Evolutionary conservation across 2,113 vertebrate genomes (phyloP), one percentile per base, ranked within the genome.

Genomic region (Nibea coibor): DNA sequence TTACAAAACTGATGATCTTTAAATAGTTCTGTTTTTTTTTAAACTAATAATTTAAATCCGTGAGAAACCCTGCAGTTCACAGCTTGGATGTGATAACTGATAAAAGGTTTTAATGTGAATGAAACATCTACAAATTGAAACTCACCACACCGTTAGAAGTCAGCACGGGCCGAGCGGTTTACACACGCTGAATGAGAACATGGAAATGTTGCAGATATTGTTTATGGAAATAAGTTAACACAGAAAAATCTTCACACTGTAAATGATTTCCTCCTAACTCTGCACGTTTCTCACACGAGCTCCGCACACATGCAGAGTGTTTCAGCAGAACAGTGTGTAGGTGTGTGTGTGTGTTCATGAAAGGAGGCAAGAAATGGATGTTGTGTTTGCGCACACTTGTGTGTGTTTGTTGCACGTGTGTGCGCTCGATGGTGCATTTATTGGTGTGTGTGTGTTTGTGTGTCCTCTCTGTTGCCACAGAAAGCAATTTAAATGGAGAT

Each of bases 401-500:
- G 42, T 24, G 26, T 62, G 47, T 53, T 15, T 64, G 20, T 64
- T 19, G 22, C 17, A 28, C 26, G 16, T 31, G 39, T 31, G 45
- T 62, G 7, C 54, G 6, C 17, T 35, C 16, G 10, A 10, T 17
- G 19, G 51, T 31, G 48, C 42, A 42, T 45, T 22, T 8, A 2
- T 45, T 3, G 57, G 59, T 72, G 22, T 51, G 26, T 15, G 26
- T 68, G 39, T 51, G 59, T 68, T 2, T 58, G 51, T 50, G 31
- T 78, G 72, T 77, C 24, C 45, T 31, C 45, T 73, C 54, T 45
- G 72, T 83, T 63, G 56, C 48, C 69, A 75, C 63, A 56, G 75
- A 81, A 86, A 85, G 79, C 83, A 84, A 84, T 89, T 69, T 91
- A 89, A 89, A 89, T 91, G 81, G 87, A 89, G 87, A 89, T 86